Evolutionary conservation across 2,797 vertebrate species (phyloP).

Genomic region (Oreortyx pictus): DNA sequence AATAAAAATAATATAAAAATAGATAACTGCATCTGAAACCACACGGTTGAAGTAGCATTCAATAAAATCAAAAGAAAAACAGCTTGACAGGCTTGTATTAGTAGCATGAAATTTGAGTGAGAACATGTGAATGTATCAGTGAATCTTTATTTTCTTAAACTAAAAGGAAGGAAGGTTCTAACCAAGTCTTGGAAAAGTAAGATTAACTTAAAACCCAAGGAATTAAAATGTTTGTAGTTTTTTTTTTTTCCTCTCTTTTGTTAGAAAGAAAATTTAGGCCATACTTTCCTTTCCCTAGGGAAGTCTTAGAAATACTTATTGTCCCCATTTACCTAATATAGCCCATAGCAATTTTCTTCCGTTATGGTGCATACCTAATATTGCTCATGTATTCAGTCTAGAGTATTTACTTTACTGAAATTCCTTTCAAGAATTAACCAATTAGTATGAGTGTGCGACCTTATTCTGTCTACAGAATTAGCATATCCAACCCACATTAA

Average conservation of each 20-base stretch:
- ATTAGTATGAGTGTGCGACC: conserved; percentile 1
- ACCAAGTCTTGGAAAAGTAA: background rate
- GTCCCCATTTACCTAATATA: background rate
- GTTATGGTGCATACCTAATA: background rate
- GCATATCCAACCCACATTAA: background rate
- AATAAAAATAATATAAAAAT: background rate
- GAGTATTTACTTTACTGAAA: background rate
- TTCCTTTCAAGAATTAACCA: conserved; percentile 9
- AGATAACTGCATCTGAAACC: background rate
- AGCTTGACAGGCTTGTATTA: background rate
- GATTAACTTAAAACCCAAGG: background rate
- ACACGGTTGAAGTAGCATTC: background rate
- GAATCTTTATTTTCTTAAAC: background rate
- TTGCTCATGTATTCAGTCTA: background rate
- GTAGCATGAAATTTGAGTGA: background rate
- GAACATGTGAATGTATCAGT: background rate
- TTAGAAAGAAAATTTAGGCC: conserved; percentile 2
- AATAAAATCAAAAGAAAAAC: background rate
- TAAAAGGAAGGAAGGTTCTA: background rate
- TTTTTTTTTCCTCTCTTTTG: background rate
- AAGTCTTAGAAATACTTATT: background rate
- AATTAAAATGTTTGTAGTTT: background rate
- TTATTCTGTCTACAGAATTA: background rate
- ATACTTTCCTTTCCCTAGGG: background rate
- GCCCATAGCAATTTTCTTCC: background rate